Conservation (phyloP, 2,888 invertebrate genomes). For the Phortica okadai region DNA sequence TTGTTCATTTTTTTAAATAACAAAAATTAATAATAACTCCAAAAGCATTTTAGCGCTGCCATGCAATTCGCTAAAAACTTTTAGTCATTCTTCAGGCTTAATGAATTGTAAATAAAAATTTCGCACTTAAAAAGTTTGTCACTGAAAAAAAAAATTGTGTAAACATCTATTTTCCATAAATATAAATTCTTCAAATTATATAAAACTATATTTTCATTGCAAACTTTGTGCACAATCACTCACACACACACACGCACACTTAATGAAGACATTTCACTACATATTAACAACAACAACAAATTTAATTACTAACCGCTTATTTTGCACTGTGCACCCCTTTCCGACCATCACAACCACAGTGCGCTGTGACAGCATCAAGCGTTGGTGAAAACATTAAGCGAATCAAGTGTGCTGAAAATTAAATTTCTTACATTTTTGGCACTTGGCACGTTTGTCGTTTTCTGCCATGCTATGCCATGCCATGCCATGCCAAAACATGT, state of each 20-base stretch:
- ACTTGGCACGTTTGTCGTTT: constrained; percentile 13
- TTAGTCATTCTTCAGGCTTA: neutral
- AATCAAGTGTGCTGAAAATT: constrained; percentile 64
- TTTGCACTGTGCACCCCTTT: neutral
- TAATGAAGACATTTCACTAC: constrained; percentile 64
- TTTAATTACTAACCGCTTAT: constrained; percentile 34
- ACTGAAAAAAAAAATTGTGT: neutral
- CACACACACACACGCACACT: constrained; percentile 21
- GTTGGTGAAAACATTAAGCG: constrained; percentile 44
- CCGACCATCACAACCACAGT: neutral
- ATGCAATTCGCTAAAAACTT: neutral
- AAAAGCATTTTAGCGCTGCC: neutral
- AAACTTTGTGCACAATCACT: neutral
- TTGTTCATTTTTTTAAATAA: neutral
- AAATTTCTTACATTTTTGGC: constrained; percentile 47
- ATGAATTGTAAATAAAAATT: neutral
- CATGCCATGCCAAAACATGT: neutral
- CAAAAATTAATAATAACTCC: neutral
- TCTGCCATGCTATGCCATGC: neutral
- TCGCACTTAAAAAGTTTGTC: neutral
- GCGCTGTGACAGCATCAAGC: neutral
- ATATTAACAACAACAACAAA: constrained; percentile 57
- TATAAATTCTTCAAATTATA: neutral
- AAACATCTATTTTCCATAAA: neutral
- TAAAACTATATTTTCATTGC: neutral